Evolutionary conservation across 2,888 invertebrate genomes (phyloP).

Genomic region (Apodemia zela): DNA sequence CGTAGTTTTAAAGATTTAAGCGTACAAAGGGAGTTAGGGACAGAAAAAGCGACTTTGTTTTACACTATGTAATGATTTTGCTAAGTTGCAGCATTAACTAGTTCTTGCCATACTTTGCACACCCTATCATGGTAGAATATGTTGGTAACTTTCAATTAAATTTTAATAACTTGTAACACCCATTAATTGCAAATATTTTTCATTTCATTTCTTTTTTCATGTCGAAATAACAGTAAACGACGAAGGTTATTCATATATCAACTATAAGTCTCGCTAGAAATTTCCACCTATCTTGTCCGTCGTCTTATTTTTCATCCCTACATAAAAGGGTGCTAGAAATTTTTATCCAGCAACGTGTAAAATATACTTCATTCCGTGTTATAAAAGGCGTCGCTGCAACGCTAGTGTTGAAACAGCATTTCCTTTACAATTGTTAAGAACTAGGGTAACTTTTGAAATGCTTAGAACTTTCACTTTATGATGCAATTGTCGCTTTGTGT

Average conservation of each 20-base stretch:
- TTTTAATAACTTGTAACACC: too few relatives aligned
- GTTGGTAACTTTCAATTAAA: too few relatives aligned
- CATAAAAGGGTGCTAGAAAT: constrained; percentile 11
- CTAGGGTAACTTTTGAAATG: constrained; percentile 27
- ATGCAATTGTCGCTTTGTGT: neutral
- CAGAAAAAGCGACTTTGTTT: too few relatives aligned
- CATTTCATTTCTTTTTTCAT: too few relatives aligned
- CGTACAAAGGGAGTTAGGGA: too few relatives aligned
- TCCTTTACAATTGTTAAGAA: constrained; percentile 18
- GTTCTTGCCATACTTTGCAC: too few relatives aligned
- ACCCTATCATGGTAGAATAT: too few relatives aligned
- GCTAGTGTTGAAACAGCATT: constrained; percentile 29
- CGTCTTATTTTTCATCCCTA: constrained; percentile 12
- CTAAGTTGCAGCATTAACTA: too few relatives aligned
- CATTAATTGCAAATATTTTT: too few relatives aligned
- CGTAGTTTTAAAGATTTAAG: too few relatives aligned
- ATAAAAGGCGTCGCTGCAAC: constrained; percentile 56
- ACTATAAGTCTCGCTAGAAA: constrained; percentile 2
- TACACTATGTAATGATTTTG: too few relatives aligned
- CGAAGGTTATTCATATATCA: neutral
- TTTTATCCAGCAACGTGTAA: constrained; percentile 6
- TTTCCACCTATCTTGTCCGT: neutral
- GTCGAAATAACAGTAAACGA: too few relatives aligned
- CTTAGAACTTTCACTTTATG: constrained; percentile 14
- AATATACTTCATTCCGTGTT: constrained; percentile 26